Evolutionary conservation across 2,797 vertebrate genomes (phyloP), one percentile per base, ranked within the genome.

Genomic region (Muscicapa comitata): DNA sequence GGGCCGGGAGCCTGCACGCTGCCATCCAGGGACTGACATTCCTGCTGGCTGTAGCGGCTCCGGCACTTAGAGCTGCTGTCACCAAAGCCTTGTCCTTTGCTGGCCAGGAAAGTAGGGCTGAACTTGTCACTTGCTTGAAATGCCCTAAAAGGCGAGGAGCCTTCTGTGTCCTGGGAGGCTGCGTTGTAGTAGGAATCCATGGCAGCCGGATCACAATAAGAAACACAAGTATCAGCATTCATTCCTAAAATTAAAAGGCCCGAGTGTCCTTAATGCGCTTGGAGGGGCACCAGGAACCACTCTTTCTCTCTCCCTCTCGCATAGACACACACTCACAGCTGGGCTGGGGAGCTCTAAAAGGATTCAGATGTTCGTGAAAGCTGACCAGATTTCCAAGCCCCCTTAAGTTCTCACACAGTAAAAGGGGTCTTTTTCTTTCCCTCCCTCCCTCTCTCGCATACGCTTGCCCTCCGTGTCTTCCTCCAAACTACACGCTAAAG

Each of bases 141-240:
- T 95, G 99, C 99, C 98, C 99, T 98, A 97, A 99, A 99, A 98
- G 99, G 99, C 97, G 98, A 97, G 79, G 98, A 98, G 96, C 98
- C 98, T 88, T 98, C 98, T 96, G 99, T 98, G 98, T 98, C 98
- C 98, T 98, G 99, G 94, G 98, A 98, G 97, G 98, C 98, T 95
- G 99, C 98, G 97, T 98, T 99, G 98, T 99, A 99, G 98, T 99
- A 99, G 98, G 99, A 98, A 98, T 99, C 99, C 99, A 99, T 99
- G 98, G 99, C 98, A 98, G 99, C 98, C 98, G 99, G 99, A 93
- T 99, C 99, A 98, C 98, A 98, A 98, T 99, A 99, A 98, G 99
- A 99, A 97, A 99, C 98, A 98, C 99, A 99, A 93, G 99, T 98
- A 98, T 99, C 99, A 82, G 98, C 98, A 98, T 99, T 99, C 99